Base-by-base conservation (phyloP, 2,888 invertebrate species). In the Cremastobaeus sp. region DNA sequence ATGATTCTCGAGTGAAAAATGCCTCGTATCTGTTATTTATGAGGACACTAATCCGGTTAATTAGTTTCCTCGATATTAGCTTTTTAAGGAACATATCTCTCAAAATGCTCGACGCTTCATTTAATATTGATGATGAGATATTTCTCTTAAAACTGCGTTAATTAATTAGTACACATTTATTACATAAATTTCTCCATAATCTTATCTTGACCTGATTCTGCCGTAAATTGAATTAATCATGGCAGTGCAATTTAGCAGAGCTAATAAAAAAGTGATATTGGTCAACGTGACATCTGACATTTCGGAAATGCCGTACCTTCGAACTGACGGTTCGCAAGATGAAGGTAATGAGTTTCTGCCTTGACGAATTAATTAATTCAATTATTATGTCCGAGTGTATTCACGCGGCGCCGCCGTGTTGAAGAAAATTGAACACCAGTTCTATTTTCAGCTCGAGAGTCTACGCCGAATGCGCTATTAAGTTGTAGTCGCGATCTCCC, bases 301-400 rank as follows among this genome's bases (percentile, higher is more conserved):
- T 45, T 55, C 17, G 37, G 45, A 55, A 43, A 65, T 30, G 35
- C 17, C 52, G 21, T 11, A 3, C 17, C 17, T 25, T 18, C 11
- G 17, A 25, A 20, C 30, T 20, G 45, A 54, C 12, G 35, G 14
- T 35, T 18, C 35, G 17, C 48, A 25, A 47, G 55, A 55, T 30
- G 55, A 41, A 57, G 66, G 57, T 66, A 66, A 65, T 54, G 35
- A 43, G 54, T 30, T 37, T 12, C 47, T 20, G 6, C 54, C 45
- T 65, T n/a, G n/a, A n/a, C n/a, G n/a, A 47, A 54, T 37, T 52
- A 54, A 45, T 32, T 64, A 65, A 65, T 65, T 45, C 54, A 65
- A 65, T 65, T 66, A 66, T 66, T 66, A 66, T 47, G 55, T 54
- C 39, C 64, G 30, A 54, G 20, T 25, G 28, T 65, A 45, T 52